Percentiles rank a stretch among this genome's conserved stretches.
Evolutionary conservation across 2,888 invertebrate genomes (phyloP).

Genomic region (Drosophila borborema): DNA sequence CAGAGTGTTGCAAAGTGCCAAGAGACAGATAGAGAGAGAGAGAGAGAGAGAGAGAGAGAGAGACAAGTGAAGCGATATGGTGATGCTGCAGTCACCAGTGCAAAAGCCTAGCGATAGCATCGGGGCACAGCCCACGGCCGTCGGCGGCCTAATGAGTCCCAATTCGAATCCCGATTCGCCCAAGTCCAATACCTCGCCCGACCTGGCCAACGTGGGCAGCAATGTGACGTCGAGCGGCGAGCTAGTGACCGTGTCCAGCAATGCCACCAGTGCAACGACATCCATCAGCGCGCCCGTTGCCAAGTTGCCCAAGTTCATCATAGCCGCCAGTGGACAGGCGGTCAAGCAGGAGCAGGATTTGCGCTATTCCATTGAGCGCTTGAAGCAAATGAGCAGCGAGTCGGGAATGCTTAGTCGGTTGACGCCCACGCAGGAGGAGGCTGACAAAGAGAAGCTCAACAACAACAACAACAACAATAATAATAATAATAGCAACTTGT

Average conservation of each 20-base stretch:
- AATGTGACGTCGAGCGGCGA: slow-evolving; percentile 19
- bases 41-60: slow-evolving; percentile 7
- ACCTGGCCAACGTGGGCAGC: slow-evolving; percentile 49
- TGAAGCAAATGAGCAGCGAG: slow-evolving; percentile 84
- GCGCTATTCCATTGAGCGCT: slow-evolving; percentile 83
- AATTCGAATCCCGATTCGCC: slow-evolving; percentile 85
- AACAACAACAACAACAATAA: slow-evolving; percentile 43
- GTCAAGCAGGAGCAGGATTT: slow-evolving; percentile 75
- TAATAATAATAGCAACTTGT: slow-evolving; percentile 15
- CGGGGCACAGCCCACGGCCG: slow-evolving; percentile 64
- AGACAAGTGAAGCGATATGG: slow-evolving; percentile 74
- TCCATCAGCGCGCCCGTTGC: slow-evolving; percentile 49
- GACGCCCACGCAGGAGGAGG: slow-evolving; percentile 77
- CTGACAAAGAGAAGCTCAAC: slow-evolving; percentile 62
- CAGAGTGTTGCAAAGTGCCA: slow-evolving; percentile 21
- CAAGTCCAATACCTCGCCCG: slow-evolving; percentile 83
- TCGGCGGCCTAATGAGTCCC: slow-evolving; percentile 83
- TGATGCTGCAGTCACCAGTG: slow-evolving; percentile 85
- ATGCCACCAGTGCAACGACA: slow-evolving; percentile 34
- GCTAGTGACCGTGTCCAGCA: slow-evolving; percentile 21
- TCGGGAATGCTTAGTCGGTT: slow-evolving; percentile 81
- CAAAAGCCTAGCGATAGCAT: slow-evolving; percentile 72
- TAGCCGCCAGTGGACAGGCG: slow-evolving; percentile 57
- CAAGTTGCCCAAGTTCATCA: slow-evolving; percentile 81
- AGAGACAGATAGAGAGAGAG: slow-evolving; percentile 15